Conservation (phyloP, 2,888 invertebrate species). For the Pycnomerus fuliginosus region DNA sequence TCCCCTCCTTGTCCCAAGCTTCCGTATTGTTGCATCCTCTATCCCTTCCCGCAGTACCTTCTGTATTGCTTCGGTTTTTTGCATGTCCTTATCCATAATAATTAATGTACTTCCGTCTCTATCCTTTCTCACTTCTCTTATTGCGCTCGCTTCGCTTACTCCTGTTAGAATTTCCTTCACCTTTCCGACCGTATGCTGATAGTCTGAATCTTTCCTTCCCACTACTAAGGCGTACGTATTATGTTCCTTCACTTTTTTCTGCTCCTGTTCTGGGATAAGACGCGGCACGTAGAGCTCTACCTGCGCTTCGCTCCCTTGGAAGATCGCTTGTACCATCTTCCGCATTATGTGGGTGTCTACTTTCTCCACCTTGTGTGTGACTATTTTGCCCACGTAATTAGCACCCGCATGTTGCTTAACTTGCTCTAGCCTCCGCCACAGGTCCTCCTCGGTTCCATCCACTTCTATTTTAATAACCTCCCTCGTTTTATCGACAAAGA, state of each 20-base stretch:
- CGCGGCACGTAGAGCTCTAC: neutral
- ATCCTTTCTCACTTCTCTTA: neutral
- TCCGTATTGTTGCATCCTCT: too few relatives aligned
- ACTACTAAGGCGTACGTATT: conserved; percentile 1
- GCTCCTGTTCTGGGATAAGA: neutral
- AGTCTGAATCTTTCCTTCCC: neutral
- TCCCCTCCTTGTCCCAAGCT: too few relatives aligned
- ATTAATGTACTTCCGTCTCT: neutral
- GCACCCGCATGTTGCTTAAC: neutral
- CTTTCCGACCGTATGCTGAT: neutral
- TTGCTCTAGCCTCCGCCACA: neutral
- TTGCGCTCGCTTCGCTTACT: neutral
- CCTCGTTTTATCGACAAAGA: neutral
- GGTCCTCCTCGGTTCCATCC: neutral
- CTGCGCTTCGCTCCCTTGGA: neutral
- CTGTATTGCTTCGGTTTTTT: too few relatives aligned
- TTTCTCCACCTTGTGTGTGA: neutral
- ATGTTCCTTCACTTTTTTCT: neutral
- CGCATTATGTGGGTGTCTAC: neutral
- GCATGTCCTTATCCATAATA: neutral
- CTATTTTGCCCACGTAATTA: neutral
- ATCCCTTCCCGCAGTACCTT: too few relatives aligned
- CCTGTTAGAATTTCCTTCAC: neutral
- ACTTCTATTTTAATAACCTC: neutral
- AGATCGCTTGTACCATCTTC: neutral